A percentile compares a stretch with the other conserved stretches of the same genome.
phyloP scores from a whole-genome alignment of 2,797 vertebrate genomes.

The Rhodeus uyekii region DNA sequence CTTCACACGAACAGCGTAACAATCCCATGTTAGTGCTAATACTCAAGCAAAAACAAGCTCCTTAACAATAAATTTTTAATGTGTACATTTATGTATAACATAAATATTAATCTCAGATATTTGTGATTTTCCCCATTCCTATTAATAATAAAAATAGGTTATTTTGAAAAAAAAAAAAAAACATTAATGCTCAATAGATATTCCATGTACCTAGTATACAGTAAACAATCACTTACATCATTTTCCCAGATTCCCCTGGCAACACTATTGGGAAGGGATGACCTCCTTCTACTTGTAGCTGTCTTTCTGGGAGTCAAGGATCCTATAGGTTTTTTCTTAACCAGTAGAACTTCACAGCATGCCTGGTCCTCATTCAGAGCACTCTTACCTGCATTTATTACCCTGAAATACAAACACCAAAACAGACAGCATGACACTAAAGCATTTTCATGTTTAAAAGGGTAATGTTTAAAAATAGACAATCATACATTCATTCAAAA shows the following conservation, averaged over 20 bases:
- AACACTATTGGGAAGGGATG: slow-evolving; percentile 92
- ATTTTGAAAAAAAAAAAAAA: too few species aligned
- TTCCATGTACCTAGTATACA: not conserved
- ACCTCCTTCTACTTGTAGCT: slow-evolving; percentile 84
- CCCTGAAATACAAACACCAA: slow-evolving; percentile 77
- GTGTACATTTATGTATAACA: too few species aligned
- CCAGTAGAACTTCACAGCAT: slow-evolving; percentile 90
- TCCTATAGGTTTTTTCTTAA: slow-evolving; percentile 81
- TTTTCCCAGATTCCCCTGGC: slow-evolving; percentile 82
- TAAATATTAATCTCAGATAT: too few species aligned
- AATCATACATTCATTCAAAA: not conserved
- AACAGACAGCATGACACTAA: slow-evolving; percentile 32
- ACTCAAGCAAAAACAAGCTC: too few species aligned
- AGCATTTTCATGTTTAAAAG: not conserved
- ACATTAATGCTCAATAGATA: too few species aligned
- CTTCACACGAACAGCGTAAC: too few species aligned
- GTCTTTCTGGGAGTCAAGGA: slow-evolving; percentile 89
- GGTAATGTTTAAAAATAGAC: not conserved
- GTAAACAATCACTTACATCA: slow-evolving; percentile 68
- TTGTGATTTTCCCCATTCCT: too few species aligned
- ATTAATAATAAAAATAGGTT: too few species aligned
- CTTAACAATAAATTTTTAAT: too few species aligned
- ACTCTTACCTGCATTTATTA: slow-evolving; percentile 98
- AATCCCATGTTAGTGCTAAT: too few species aligned
- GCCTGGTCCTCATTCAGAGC: slow-evolving; percentile 97